These are phyloP conservation scores for Eugnorisma glareosa DNA, from an alignment of 2,888 invertebrate genomes.

Conservation along the genomic window DNA sequence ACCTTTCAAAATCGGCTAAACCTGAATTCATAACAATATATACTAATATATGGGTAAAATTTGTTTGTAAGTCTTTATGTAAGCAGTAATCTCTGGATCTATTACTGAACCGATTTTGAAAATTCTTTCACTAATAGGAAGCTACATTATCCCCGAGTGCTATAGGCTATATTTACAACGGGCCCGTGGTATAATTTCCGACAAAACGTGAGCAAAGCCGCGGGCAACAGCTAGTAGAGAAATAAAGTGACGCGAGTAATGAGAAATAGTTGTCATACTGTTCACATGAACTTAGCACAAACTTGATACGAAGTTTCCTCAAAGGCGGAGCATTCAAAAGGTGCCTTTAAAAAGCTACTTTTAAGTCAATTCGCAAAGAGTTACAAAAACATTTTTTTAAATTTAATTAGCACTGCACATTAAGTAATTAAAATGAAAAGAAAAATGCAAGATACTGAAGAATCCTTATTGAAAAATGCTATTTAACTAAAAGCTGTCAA, in stretches of 20 bases:
- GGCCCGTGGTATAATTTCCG: too few species aligned
- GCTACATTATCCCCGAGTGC: too few species aligned
- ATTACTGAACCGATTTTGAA: too few species aligned
- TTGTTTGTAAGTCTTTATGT: too few species aligned
- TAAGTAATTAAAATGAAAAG: slow-evolving; percentile 36
- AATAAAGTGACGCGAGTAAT: background rate
- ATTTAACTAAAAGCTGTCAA: background rate
- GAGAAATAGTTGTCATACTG: slow-evolving; percentile 31
- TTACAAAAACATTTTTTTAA: slow-evolving; percentile 42
- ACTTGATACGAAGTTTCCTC: slow-evolving; percentile 29
- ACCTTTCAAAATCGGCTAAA: background rate
- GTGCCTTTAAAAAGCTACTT: slow-evolving; percentile 18
- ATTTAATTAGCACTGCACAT: slow-evolving; percentile 47
- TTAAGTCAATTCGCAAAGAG: slow-evolving; percentile 26
- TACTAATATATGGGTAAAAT: too few species aligned
- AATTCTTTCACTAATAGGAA: too few species aligned
- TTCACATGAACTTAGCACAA: slow-evolving; percentile 28
- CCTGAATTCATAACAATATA: background rate
- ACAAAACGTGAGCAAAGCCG: too few species aligned
- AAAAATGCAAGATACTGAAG: slow-evolving; percentile 11
- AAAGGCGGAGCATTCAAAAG: slow-evolving; percentile 44
- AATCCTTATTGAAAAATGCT: background rate
- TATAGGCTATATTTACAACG: too few species aligned
- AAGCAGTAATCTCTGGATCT: too few species aligned
- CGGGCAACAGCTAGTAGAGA: too few species aligned